Evolutionary conservation across 2,113 vertebrate genomes (phyloP), one percentile per base, ranked within the genome.

Genomic region (Polypterus senegalus): DNA sequence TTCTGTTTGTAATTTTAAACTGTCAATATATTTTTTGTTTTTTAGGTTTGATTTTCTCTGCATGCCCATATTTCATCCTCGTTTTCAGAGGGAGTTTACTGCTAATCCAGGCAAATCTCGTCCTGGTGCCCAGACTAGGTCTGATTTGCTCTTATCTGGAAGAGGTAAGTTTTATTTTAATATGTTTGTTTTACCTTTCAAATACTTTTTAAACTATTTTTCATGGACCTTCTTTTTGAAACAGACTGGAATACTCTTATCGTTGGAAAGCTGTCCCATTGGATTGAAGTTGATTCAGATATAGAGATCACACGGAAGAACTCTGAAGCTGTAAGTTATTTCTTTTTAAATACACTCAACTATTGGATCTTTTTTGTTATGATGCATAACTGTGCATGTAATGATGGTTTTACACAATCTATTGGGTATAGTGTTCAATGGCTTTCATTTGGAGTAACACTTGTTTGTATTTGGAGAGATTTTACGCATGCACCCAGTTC

Each of bases 201-300:
- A 27, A 27, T 27, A 27, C 27, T 27, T 27, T 27, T 27, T 27
- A 27, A 27, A 27, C 2, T 27, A 27, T 27, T 27, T 27, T 27
- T 27, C 27, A 27, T 27, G 27, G 27, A 27, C 27, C 27, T 27
- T 27, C 27, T 27, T 27, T 27, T 27, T 27, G 27, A 27, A 27
- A 3, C 74, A 95, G 92, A 96, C 68, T 96, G 92, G 92, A 93
- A 92, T 71, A 94, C 92, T 0, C 84, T 96, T 54, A 90, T 94
- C 65, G 92, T 96, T 60, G 92, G 92, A 11, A 94, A 94, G 74
- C 85, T 94, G 27, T 96, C 92, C 2, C 81, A 81, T 9, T 96
- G 92, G 92, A 92, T 94, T 61, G 74, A 88, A 3, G 78, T 87
- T 3, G 92, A 96, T 73, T 88, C 91, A 1, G 87, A 90, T 65